Evolutionary conservation across 2,888 invertebrate species (phyloP).

Genomic region (Bhutanitis thaidina): DNA sequence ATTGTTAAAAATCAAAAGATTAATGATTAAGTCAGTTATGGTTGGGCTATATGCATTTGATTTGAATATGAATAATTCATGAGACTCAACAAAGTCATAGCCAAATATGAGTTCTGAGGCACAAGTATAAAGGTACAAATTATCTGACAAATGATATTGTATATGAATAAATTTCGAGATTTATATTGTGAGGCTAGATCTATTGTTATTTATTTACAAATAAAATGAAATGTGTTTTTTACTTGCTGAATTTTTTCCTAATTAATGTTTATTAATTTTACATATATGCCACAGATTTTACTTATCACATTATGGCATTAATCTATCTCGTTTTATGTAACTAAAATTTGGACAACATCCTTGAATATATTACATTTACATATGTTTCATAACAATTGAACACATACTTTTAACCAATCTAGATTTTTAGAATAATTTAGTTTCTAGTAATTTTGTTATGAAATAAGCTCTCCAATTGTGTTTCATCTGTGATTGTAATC

Average conservation of each 20-base stretch:
- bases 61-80: conserved; percentile 11
- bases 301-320: too few relatives aligned
- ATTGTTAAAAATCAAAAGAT: conserved; percentile 13
- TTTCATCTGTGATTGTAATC: conserved; percentile 73
- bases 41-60: conserved; percentile 3
- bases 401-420: too few relatives aligned
- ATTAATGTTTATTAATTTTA: conserved; percentile 1
- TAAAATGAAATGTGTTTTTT: neutral
- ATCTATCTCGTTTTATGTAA: too few relatives aligned
- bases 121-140: conserved; percentile 1
- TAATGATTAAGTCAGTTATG: conserved; percentile 12
- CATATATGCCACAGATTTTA: too few relatives aligned
- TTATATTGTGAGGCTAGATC: conserved; percentile 18
- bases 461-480: conserved; percentile 63
- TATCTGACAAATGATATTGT: conserved; percentile 1
- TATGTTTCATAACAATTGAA: too few relatives aligned
- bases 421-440: conserved; percentile 12
- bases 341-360: too few relatives aligned
- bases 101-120: neutral
- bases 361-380: too few relatives aligned
- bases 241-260: neutral
- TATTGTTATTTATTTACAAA: neutral
- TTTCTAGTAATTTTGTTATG: conserved; percentile 21
- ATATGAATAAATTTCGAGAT: conserved; percentile 3
- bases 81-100: conserved; percentile 7